Evolutionary conservation across 1,140 invertebrate species (phyloP).

Genomic region (Stegodyphus mimosarum): DNA sequence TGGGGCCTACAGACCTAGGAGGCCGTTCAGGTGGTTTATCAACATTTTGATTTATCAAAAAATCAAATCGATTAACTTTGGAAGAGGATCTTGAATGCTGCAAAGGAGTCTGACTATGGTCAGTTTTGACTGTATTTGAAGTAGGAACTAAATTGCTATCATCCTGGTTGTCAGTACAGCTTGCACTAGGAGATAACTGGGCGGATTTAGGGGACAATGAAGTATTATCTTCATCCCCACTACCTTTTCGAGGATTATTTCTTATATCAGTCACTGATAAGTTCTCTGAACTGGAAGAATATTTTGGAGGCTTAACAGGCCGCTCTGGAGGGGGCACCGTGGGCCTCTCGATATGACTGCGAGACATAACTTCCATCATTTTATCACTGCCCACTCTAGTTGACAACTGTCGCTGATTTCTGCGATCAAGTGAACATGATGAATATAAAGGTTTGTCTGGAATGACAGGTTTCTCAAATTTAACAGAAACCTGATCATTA

Average conservation of each 20-base stretch:
- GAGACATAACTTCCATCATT: not conserved
- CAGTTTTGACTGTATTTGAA: not conserved
- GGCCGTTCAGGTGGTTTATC: constrained; percentile 43
- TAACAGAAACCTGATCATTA: not conserved
- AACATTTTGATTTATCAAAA: constrained; percentile 32
- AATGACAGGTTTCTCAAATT: constrained; percentile 26
- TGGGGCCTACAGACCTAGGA: not conserved
- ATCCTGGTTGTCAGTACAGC: not conserved
- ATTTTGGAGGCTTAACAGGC: constrained; percentile 21
- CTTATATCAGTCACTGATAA: not conserved
- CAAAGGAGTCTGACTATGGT: not conserved
- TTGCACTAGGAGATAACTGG: not conserved
- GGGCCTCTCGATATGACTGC: constrained; percentile 39
- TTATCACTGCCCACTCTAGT: not conserved
- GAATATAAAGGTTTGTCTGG: constrained; percentile 42
- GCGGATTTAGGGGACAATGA: not conserved
- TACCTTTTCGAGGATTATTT: not conserved
- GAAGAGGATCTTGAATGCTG: constrained; percentile 27
- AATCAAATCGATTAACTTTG: constrained; percentile 45
- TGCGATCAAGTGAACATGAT: constrained; percentile 32
- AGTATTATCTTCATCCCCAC: not conserved
- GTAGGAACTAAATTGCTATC: constrained; percentile 9
- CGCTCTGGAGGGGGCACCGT: constrained; percentile 47
- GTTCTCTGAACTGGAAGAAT: not conserved
- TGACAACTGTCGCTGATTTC: not conserved